Conservation (phyloP, 2,113 vertebrate species). For the Tetraodon nigroviridis region DNA sequence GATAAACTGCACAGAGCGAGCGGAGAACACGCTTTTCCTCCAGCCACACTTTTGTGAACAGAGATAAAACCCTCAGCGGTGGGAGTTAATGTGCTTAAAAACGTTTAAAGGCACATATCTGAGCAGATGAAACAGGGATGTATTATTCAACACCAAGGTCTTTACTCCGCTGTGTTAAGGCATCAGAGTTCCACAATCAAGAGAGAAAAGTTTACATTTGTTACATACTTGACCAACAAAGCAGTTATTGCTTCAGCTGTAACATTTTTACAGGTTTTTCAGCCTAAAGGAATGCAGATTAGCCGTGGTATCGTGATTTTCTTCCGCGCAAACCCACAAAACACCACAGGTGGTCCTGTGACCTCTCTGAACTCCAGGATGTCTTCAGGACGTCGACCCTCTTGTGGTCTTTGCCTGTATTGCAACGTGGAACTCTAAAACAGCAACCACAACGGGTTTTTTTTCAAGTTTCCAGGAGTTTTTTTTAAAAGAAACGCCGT, state of each 20-base stretch:
- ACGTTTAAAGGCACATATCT: conserved; percentile 51
- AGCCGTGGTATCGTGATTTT: conserved; percentile 14
- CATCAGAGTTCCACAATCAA: conserved; percentile 22
- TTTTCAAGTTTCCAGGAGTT: conserved; percentile 69
- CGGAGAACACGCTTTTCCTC: conserved; percentile 20
- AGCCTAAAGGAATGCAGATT: conserved; percentile 29
- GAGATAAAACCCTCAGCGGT: conserved; percentile 4
- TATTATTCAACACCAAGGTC: conserved; percentile 17
- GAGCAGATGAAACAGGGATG: conserved; percentile 24
- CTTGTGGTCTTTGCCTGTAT: conserved; percentile 31
- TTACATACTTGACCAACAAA: conserved; percentile 52
- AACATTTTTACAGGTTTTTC: conserved; percentile 44
- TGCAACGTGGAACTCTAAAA: conserved; percentile 44
- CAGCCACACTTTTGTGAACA: conserved; percentile 1
- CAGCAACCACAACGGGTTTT: conserved; percentile 14
- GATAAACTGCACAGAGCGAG: conserved; percentile 10
- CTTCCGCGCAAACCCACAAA: background rate
- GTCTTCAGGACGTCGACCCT: conserved; percentile 1
- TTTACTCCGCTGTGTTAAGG: conserved; percentile 39
- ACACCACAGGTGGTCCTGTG: no score
- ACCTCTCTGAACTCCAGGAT: no score
- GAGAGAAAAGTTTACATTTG: conserved; percentile 21
- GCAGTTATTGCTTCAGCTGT: conserved; percentile 53
- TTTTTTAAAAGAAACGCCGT: conserved; percentile 48
- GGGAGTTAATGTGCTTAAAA: no score